Base-by-base conservation (phyloP, 2,113 vertebrate genomes). In the Sterna hirundo region DNA sequence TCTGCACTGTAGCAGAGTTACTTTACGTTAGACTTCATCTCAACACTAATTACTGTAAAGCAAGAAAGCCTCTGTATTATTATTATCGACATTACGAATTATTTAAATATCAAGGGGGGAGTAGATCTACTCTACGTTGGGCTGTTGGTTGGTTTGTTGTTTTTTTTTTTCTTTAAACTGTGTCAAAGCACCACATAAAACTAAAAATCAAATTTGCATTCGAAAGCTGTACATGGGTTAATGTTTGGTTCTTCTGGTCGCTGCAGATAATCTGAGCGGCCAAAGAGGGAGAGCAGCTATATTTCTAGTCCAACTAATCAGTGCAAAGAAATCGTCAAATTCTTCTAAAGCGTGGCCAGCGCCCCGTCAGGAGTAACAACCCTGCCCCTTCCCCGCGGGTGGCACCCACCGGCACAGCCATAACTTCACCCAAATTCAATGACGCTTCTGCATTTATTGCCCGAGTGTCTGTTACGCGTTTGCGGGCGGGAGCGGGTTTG, bases 391-490 rank as follows among this genome's bases (percentile, higher is more conserved):
- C 52, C 12, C 46, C 81, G 52, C 70, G 69, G 94, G 95, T 10
- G 72, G 66, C 12, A n/a, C 51, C 18, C 90, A 58, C 42, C n/a
- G 30, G 79, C 95, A n/a, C 13, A 85, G 78, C 9, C 86, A 82
- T 29, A 26, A 65, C 95, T 54, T 78, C 91, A 80, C 47, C 18
- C 83, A 74, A 71, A 91, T 79, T 93, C 80, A 93, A 74, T 75
- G 78, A 94, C 15, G 22, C 54, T 60, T 60, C 75, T 62, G 91
- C 49, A 54, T 88, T 96, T 94, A 87, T 92, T 93, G 90, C 93
- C 57, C 27, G 3, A 23, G 47, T 70, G 83, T 80, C 80, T 82
- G 85, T 76, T 90, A 95, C 88, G 72, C 79, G 49, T 83, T 75
- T 69, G 61, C 46, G 83, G 42, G 52, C 72, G 60, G 83, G 84